A percentile compares a stretch with the other conserved stretches of the same genome.
Conservation (phyloP, 1,140 invertebrate genomes). For the Vanessa atalanta region DNA sequence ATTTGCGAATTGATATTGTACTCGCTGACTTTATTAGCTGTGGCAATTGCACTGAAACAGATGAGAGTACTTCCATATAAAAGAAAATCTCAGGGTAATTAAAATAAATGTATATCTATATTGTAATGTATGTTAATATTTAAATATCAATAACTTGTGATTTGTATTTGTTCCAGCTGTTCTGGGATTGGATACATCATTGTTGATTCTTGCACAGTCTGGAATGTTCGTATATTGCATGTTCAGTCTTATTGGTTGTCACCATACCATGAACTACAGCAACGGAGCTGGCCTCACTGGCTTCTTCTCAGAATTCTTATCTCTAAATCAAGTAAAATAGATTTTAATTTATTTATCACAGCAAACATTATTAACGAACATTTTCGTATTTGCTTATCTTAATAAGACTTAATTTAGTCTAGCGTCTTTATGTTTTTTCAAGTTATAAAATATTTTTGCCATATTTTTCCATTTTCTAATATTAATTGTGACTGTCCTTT, state of each 20-base stretch:
- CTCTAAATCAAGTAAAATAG: slow-evolving; percentile 78
- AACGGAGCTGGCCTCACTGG: slow-evolving; percentile 80
- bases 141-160: not conserved
- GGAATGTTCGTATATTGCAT: slow-evolving; percentile 94
- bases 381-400: not conserved
- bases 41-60: slow-evolving; percentile 82
- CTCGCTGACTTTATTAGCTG: slow-evolving; percentile 81
- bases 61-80: slow-evolving; percentile 83
- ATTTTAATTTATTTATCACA: slow-evolving; percentile 1
- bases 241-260: slow-evolving; percentile 91
- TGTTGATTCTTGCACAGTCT: slow-evolving; percentile 92
- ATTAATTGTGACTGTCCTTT: too few species aligned
- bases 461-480: not conserved
- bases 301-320: slow-evolving; percentile 83
- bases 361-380: not conserved
- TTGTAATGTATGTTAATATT: not conserved
- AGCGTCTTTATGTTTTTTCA: not conserved
- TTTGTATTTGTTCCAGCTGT: slow-evolving; percentile 60
- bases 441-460: not conserved
- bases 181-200: slow-evolving; percentile 90
- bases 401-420: not conserved
- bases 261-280: slow-evolving; percentile 84
- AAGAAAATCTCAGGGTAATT: slow-evolving; percentile 79
- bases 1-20: slow-evolving; percentile 89
- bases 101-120: slow-evolving; percentile 35